Evolutionary conservation across 2,113 vertebrate species (phyloP).

Genomic region (Cyrtonyx montezumae): DNA sequence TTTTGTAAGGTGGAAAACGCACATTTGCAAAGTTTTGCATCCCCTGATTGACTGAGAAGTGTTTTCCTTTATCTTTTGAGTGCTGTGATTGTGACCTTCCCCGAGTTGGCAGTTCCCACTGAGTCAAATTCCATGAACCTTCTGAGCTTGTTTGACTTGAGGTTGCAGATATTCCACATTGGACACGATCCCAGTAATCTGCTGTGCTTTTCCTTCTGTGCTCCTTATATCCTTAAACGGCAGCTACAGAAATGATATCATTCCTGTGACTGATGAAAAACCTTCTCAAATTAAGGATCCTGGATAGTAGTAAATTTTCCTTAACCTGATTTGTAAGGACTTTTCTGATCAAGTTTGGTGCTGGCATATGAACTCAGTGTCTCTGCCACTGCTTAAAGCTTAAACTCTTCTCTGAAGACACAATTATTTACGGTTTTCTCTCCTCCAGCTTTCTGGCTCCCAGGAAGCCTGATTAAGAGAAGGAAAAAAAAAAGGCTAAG

Average conservation of each 20-base stretch:
- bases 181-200: slow-evolving; percentile 57
- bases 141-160: slow-evolving; percentile 59
- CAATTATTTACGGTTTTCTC: slow-evolving; percentile 48
- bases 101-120: slow-evolving; percentile 14
- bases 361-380: background rate
- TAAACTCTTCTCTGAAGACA: slow-evolving; percentile 47
- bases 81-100: slow-evolving; percentile 23
- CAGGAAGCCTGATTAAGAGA: slow-evolving; percentile 40
- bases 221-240: background rate
- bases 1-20: background rate
- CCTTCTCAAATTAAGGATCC: background rate
- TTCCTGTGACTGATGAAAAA: slow-evolving; percentile 25
- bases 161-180: slow-evolving; percentile 50
- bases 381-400: slow-evolving; percentile 35
- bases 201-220: slow-evolving; percentile 52
- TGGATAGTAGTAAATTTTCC: background rate
- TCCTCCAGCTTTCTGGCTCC: slow-evolving; percentile 39
- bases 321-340: slow-evolving; percentile 30
- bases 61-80: background rate
- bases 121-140: slow-evolving; percentile 47
- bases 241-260: slow-evolving; percentile 8
- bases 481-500: background rate
- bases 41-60: background rate
- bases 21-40: background rate
- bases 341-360: background rate